Evolutionary conservation across 2,113 vertebrate genomes (phyloP), one percentile per base, ranked within the genome.

Genomic region (Nerophis lumbriciformis): DNA sequence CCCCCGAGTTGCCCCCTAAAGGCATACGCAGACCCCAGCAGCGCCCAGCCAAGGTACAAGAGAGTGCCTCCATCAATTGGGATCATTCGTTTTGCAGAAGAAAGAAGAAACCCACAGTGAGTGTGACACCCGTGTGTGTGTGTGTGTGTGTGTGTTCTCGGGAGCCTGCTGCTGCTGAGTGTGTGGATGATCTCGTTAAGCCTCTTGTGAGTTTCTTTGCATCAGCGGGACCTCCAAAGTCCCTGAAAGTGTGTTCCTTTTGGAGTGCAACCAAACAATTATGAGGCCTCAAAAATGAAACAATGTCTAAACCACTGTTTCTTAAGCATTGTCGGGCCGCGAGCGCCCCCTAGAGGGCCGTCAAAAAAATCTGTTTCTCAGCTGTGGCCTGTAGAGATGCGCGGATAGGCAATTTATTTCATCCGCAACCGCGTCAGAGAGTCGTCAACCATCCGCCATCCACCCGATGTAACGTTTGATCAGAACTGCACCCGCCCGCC

Each of bases 1-100:
- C 93, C 11, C 94, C 93, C 6, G 63, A 87, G 54, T 85, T 95
- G 11, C 94, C 94, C 0, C 94, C 93, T 11, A 95, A 94, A 80
- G 88, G 87, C 28, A 87, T 89, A 36, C 89, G 85, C 71, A 88
- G 82, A 71, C 75, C 15, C 15, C 53, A 63, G 4, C 69, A 51
- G 9, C 51, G 44, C n/a, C 71, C 36, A 1, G 52, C 66, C n/a
- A 83, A 82, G 80, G 85, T 85, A 64, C 0, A 12, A 9, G 12
- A 57, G 5, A 14, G 0, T 58, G 42, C 19, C 4, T 13, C 1
- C 11, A 5, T 60, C 10, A 6, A 48, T 50, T 19, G 36, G 11
- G 19, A 7, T 51, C 49, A 21, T 16, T 6, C 14, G 10, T 47
- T 52, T 45, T 45, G 12, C 42, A 11, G 3, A 16, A 42, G 35